Evolutionary conservation across 1,140 invertebrate genomes (phyloP).

Genomic region (Drosophila tristis): DNA sequence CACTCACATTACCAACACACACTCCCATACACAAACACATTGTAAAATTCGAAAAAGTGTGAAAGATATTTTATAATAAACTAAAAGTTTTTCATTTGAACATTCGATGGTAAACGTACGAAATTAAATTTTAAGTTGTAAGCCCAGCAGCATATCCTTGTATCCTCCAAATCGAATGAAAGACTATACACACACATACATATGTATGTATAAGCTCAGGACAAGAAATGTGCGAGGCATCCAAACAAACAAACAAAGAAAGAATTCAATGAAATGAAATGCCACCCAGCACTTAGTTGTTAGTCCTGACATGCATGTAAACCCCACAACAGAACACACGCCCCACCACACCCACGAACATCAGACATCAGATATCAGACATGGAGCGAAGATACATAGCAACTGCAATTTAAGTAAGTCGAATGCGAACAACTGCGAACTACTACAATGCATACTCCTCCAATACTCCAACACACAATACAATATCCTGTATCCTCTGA

Average conservation of each 20-base stretch:
- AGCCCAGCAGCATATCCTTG: constrained; percentile 50
- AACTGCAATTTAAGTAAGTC: constrained; percentile 13
- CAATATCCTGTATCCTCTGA: constrained; percentile 6
- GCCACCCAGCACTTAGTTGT: constrained; percentile 66
- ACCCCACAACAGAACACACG: constrained; percentile 16
- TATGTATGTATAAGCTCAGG: not conserved
- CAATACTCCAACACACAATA: constrained; percentile 21
- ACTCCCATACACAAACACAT: constrained; percentile 56
- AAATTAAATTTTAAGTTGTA: constrained; percentile 42
- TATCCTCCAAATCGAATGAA: constrained; percentile 22
- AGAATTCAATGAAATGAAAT: constrained; percentile 35
- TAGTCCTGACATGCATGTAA: constrained; percentile 68
- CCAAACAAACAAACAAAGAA: constrained; percentile 6
- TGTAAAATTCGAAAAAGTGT: constrained; percentile 65
- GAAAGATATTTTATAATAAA: constrained; percentile 71
- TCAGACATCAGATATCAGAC: not conserved
- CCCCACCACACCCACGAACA: not conserved
- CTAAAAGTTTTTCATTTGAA: constrained; percentile 70
- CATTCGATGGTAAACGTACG: constrained; percentile 15
- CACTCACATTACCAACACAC: constrained; percentile 39
- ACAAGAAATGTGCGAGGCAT: constrained; percentile 20
- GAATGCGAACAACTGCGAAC: constrained; percentile 25
- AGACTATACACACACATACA: constrained; percentile 45
- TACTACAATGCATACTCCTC: constrained; percentile 26
- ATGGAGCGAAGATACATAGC: constrained; percentile 24